Conservation (phyloP, 2,797 vertebrate genomes). For the Betta splendens region DNA sequence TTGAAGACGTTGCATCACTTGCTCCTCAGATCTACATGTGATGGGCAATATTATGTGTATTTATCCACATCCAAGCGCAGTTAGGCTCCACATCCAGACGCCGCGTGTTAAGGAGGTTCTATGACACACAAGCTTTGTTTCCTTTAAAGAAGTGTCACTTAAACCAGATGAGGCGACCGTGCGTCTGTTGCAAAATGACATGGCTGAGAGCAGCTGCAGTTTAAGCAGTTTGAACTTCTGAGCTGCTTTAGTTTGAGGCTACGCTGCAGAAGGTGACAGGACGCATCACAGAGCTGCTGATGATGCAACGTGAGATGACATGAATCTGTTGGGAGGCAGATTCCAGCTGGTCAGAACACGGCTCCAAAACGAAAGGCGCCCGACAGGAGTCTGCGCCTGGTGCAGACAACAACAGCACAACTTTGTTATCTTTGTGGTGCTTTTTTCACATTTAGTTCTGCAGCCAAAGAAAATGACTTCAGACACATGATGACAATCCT, state of each 20-base stretch:
- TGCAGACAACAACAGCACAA: no score
- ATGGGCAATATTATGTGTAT: not conserved
- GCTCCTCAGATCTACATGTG: not conserved
- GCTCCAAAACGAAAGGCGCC: no score
- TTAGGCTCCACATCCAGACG: no score
- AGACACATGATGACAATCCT: not conserved
- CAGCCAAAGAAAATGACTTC: not conserved
- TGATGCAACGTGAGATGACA: constrained; percentile 39
- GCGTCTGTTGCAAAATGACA: no score
- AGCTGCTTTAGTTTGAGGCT: constrained; percentile 5
- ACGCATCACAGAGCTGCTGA: not conserved
- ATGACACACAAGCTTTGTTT: no score
- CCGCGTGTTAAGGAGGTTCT: no score
- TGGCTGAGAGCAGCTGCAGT: not conserved
- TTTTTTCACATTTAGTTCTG: no score
- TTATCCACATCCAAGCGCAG: not conserved
- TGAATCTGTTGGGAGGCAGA: constrained; percentile 32
- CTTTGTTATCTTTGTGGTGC: no score
- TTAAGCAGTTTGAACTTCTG: constrained; percentile 8
- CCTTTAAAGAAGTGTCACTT: no score
- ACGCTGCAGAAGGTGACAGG: constrained; percentile 17
- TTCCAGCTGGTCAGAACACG: no score
- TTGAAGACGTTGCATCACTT: not conserved
- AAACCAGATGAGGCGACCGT: no score
- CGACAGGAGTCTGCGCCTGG: no score